Base-by-base conservation (phyloP, 1,140 invertebrate genomes). In the Arctopsyche grandis region DNA sequence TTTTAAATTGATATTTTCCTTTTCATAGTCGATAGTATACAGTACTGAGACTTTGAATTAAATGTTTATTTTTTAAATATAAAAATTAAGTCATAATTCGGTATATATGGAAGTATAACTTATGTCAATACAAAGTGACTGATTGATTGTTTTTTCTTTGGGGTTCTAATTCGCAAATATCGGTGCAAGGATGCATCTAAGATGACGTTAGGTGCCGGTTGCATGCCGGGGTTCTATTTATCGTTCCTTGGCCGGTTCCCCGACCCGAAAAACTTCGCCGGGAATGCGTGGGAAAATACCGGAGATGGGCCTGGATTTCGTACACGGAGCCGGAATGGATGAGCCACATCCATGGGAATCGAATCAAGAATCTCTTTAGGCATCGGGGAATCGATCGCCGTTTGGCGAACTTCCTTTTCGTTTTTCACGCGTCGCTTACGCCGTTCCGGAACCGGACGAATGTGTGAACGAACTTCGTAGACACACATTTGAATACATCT, bases 211-310 rank as follows among this genome's bases (percentile, higher is more conserved):
- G 16, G 29, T 52, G 38, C 44, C 44, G 21, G 29, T 52, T 43
- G 66, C 22, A 77, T 69, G 76, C 76, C 76, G 29, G 9, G 9
- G 44, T 19, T 69, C 76, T 77, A 69, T 77, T 70, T 77, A 70
- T 77, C 76, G 66, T 79, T 63, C 78, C 43, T 63, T 19, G 56
- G 56, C 29, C 58, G 58, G 21, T 22, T 14, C 58, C 24, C 24
- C 29, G 66, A 16, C n/a, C 70, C 78, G 48, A 79, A 79, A 79
- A 74, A 79, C 69, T 26, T 52, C 43, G 19, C 19, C 52, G 38
- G 71, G 78, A 79, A 79, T 79, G 78, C 43, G 70, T 79, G 78
- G 52, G 78, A 79, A 79, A 63, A 71, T 71, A 29, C 69, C 70
- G 16, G 9, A 9, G 60, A 21, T 9, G 22, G 75, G 10, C 60